These are phyloP conservation scores for Tautogolabrus adspersus DNA, from an alignment of 2,113 vertebrate genomes.

Conservation along the genomic window DNA sequence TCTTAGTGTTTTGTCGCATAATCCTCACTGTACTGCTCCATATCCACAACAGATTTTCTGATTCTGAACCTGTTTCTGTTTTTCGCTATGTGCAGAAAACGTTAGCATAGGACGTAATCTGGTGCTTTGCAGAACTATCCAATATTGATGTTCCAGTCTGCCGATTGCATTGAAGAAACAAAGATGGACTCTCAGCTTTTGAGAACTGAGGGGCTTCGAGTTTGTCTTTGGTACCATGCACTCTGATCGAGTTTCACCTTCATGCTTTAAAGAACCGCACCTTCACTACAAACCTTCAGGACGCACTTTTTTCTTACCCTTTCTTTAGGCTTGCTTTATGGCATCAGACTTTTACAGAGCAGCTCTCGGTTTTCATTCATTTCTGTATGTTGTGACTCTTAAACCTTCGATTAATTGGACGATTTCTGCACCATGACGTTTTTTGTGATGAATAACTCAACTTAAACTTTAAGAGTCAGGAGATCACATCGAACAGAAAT, in stretches of 20 bases:
- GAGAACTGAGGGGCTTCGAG: too few species aligned
- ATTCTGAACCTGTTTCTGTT: too few species aligned
- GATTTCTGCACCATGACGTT: too few species aligned
- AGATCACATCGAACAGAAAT: neutral
- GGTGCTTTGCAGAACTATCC: neutral
- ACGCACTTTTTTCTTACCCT: neutral
- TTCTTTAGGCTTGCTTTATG: too few species aligned
- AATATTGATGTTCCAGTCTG: neutral
- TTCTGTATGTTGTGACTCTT: neutral
- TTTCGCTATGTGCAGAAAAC: too few species aligned
- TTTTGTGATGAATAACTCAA: too few species aligned
- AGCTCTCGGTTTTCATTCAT: neutral
- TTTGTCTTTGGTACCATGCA: conserved; percentile 7
- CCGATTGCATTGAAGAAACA: too few species aligned
- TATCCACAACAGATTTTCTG: too few species aligned
- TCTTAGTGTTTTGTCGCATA: too few species aligned
- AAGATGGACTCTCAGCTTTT: too few species aligned
- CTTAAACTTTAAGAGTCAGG: neutral
- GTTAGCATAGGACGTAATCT: too few species aligned
- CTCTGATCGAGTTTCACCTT: neutral
- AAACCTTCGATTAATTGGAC: neutral
- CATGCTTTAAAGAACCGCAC: conserved; percentile 31
- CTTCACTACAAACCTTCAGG: neutral
- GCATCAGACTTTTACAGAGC: neutral
- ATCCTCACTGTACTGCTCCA: too few species aligned